These are phyloP conservation scores for Cryptophagus acutangulus DNA, from an alignment of 2,888 invertebrate genomes.

Conservation along the genomic window DNA sequence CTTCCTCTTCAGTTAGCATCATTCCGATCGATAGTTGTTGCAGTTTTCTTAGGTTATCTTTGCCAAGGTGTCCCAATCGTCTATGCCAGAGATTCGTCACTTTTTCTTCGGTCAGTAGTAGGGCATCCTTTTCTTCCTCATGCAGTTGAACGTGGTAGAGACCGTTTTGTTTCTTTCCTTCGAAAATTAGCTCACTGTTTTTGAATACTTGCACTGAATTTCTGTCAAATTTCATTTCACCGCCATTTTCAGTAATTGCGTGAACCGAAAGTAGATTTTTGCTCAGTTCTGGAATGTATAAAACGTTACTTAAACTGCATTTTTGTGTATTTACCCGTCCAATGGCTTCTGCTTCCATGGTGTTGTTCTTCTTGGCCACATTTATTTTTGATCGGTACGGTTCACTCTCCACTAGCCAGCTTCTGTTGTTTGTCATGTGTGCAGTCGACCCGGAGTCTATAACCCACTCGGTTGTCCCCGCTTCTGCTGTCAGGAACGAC, in stretches of 20 bases:
- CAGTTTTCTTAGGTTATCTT: neutral
- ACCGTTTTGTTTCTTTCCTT: conserved; percentile 20
- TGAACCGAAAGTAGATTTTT: conserved; percentile 33
- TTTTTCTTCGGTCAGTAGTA: no score
- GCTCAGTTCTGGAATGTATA: conserved; percentile 29
- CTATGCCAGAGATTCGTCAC: conserved; percentile 2
- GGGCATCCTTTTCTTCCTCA: neutral
- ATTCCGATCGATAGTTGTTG: neutral
- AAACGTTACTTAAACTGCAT: conserved; percentile 23
- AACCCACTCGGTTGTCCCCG: conserved; percentile 9
- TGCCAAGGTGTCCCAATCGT: neutral
- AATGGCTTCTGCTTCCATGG: conserved; percentile 13
- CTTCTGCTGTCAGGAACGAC: neutral
- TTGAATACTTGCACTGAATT: conserved; percentile 23
- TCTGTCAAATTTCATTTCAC: conserved; percentile 26
- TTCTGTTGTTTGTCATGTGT: conserved; percentile 16
- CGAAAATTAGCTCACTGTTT: conserved; percentile 17
- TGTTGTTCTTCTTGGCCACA: conserved; percentile 18
- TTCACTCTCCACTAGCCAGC: conserved; percentile 8
- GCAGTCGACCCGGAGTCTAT: conserved; percentile 16
- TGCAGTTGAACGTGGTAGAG: conserved; percentile 14
- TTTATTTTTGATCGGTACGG: conserved; percentile 9
- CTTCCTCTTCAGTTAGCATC: neutral
- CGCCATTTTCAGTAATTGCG: conserved; percentile 29
- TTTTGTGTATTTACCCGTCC: conserved; percentile 12